phyloP scores from a whole-genome alignment of 2,888 invertebrate genomes.

The Scelioninae gen. 2 region DNA sequence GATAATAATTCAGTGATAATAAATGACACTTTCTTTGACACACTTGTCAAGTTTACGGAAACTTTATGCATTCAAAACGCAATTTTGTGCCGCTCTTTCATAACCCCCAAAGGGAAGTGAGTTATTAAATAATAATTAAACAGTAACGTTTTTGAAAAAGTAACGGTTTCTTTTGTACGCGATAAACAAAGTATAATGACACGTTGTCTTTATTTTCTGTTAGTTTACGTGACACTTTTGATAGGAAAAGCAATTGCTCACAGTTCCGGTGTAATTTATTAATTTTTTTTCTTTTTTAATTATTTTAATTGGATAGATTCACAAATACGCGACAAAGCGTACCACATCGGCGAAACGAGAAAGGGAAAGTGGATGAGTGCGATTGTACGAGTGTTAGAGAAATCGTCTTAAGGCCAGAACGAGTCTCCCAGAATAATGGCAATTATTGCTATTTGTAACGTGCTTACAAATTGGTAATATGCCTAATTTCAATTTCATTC shows the following conservation, averaged over 20 bases:
- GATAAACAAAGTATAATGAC: background rate
- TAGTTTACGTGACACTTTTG: too few relatives aligned
- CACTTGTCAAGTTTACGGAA: constrained; percentile 20
- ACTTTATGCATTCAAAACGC: constrained; percentile 9
- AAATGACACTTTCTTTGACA: constrained; percentile 48
- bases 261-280: too few relatives aligned
- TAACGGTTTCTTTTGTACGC: too few relatives aligned
- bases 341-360: constrained; percentile 43
- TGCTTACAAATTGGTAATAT: background rate
- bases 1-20: constrained; percentile 20
- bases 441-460: constrained; percentile 41
- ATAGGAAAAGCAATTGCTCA: too few relatives aligned
- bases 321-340: constrained; percentile 45
- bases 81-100: constrained; percentile 1
- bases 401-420: constrained; percentile 46
- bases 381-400: constrained; percentile 47
- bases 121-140: constrained; percentile 1
- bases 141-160: background rate
- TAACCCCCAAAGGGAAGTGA: background rate
- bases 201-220: background rate
- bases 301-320: constrained; percentile 36
- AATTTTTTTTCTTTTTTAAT: too few relatives aligned
- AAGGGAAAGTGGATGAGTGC: constrained; percentile 55
- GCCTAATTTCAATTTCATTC: too few relatives aligned
- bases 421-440: constrained; percentile 48